A percentile compares a stretch with the other conserved stretches of the same genome.
Evolutionary conservation across 2,888 invertebrate species (phyloP).

Genomic region (Hydraecia micacea): DNA sequence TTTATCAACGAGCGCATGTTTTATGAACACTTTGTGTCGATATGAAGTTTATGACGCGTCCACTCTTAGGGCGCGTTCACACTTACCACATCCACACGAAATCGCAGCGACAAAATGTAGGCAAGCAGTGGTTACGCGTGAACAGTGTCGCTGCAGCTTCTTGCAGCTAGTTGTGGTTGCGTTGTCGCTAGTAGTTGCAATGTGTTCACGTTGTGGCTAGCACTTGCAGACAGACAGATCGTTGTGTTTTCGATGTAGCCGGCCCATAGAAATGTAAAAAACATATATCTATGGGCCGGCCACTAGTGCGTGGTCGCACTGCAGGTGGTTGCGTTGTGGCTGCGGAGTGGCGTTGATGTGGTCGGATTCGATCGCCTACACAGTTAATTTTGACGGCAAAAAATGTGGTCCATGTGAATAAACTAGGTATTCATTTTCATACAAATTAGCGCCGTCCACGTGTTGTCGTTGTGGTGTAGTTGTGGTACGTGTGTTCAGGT

Average conservation of each 20-base stretch:
- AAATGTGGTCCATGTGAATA: neutral
- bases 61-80: constrained; percentile 50
- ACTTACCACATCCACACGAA: neutral
- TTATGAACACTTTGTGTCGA: constrained; percentile 70
- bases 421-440: neutral
- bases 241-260: neutral
- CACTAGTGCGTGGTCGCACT: neutral
- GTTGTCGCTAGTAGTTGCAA: neutral
- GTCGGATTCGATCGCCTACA: neutral
- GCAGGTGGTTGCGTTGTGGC: neutral
- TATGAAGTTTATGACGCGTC: constrained; percentile 76
- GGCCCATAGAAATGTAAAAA: no score
- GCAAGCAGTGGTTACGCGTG: neutral
- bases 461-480: neutral
- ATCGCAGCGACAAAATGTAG: neutral
- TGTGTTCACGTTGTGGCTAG: neutral
- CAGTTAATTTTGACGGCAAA: neutral
- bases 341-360: neutral
- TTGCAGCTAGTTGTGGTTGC: neutral
- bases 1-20: constrained; percentile 59
- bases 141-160: neutral
- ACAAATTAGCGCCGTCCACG: neutral
- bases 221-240: neutral
- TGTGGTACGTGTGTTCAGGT: neutral
- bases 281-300: no score